These are phyloP conservation scores for Montifringilla adamsi DNA, from an alignment of 2,113 vertebrate genomes.

Conservation along the genomic window DNA sequence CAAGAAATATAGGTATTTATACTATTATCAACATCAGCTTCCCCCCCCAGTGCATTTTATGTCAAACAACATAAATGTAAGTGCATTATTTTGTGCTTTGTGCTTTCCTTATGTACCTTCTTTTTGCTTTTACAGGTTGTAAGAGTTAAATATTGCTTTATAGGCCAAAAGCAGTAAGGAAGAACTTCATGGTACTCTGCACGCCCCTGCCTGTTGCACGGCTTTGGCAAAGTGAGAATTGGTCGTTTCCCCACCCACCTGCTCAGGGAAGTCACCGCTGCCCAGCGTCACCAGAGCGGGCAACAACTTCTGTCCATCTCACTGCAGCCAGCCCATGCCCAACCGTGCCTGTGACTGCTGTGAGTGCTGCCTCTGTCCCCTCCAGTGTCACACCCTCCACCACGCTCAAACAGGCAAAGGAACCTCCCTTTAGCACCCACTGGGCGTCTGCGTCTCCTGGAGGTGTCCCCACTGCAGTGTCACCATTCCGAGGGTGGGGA, in stretches of 20 bases:
- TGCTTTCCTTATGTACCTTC: constrained; percentile 67
- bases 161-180: constrained; percentile 73
- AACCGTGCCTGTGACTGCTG: not conserved
- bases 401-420: fast-evolving
- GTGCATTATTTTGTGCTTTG: constrained; percentile 83
- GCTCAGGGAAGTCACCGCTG: constrained; percentile 45
- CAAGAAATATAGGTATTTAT: constrained; percentile 77
- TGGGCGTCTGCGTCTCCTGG: not conserved
- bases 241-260: constrained; percentile 67
- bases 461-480: not conserved
- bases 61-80: constrained; percentile 75
- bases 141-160: constrained; percentile 81
- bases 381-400: not conserved
- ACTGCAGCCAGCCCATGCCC: not conserved
- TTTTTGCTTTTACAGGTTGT: constrained; percentile 67
- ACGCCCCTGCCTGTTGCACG: constrained; percentile 47
- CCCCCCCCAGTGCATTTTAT: constrained; percentile 80
- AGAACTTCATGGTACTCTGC: constrained; percentile 67
- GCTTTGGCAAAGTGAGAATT: constrained; percentile 77
- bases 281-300: not conserved
- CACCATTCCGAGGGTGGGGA: not conserved
- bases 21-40: constrained; percentile 74
- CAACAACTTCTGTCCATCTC: not conserved
- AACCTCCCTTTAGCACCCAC: not conserved
- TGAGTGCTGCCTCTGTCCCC: not conserved